Evolutionary conservation across 2,113 vertebrate genomes (phyloP).

Genomic region (Python bivittatus): DNA sequence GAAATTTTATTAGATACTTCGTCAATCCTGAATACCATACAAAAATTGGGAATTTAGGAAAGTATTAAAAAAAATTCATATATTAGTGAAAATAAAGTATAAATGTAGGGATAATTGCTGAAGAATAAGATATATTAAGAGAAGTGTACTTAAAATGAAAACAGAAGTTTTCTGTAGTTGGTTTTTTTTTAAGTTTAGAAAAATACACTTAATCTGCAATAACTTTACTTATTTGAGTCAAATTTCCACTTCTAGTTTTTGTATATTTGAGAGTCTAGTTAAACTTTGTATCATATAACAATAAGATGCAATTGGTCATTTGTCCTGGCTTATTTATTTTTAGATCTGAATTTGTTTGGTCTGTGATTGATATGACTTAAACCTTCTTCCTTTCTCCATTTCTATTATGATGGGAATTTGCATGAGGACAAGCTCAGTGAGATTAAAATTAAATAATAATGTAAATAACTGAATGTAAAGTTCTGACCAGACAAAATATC

Average conservation of each 20-base stretch:
- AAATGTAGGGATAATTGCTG: not conserved
- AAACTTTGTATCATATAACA: not conserved
- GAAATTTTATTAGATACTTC: not conserved
- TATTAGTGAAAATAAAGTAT: not conserved
- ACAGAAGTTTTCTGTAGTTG: not conserved
- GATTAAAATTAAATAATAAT: not conserved
- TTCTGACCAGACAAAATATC: not conserved
- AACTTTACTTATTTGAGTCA: not conserved
- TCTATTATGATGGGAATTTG: not conserved
- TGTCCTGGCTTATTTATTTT: not conserved
- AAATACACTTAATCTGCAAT: not conserved
- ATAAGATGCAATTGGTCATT: not conserved
- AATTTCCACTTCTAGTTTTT: not conserved
- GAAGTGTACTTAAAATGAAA: not conserved
- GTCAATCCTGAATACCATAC: not conserved
- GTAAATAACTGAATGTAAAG: not conserved
- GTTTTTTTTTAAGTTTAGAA: not conserved
- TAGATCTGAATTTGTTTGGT: not conserved
- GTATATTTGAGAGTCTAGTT: not conserved
- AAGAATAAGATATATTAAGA: not conserved
- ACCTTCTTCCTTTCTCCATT: not conserved
- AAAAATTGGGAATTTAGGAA: not conserved
- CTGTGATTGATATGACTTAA: not conserved
- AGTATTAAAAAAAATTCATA: not conserved
- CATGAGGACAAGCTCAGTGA: not conserved